Evolutionary conservation across 2,797 vertebrate genomes (phyloP), one percentile per base, ranked within the genome.

Genomic region (Argyrosomus regius): DNA sequence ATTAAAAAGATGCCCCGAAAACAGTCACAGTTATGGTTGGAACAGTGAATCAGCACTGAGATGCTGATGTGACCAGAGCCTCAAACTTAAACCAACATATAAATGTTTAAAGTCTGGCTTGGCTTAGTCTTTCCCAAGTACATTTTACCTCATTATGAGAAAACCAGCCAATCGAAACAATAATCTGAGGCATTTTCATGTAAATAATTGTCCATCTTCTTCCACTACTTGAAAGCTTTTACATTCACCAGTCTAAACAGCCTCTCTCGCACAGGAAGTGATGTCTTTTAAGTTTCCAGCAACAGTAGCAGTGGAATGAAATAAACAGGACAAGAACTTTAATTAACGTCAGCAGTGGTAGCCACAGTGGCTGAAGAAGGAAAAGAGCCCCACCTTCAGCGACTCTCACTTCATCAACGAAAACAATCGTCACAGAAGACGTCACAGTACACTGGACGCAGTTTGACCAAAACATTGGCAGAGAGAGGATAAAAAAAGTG

Each of bases 1-100:
- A 68, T 72, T 56, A 77, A 61, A 77, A 61, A 81, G 3, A 82
- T 83, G 70, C 62, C 26, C 56, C 20, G 76, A 75, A 68, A 71
- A 56, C 59, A 50, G 83, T 66, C 65, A 39, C 35, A 60, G 52
- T 82, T 62, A 57, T 68, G 48, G 50, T 31, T 74, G 53, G 74
- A 58, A 24, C 43, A 28, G 13, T 54, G 71, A 78, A 54, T 76
- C 62, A 72, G 53, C 65, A 22, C 31, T 31, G 26, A 72, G 39
- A 76, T 53, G 64, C 76, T 75, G 66, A 82, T 62, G 63, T 45
- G 72, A 62, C 48, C 62, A 77, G 45, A 80, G 20, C 35, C 41
- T 66, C 28, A 53, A 64, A 72, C 43, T 48, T 62, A 52, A 75
- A 50, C 57, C 54, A 43, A 9, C 17, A 46, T 66, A 41, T 43